phyloP scores from a whole-genome alignment of 2,888 invertebrate genomes.

The Athalia circularis region DNA sequence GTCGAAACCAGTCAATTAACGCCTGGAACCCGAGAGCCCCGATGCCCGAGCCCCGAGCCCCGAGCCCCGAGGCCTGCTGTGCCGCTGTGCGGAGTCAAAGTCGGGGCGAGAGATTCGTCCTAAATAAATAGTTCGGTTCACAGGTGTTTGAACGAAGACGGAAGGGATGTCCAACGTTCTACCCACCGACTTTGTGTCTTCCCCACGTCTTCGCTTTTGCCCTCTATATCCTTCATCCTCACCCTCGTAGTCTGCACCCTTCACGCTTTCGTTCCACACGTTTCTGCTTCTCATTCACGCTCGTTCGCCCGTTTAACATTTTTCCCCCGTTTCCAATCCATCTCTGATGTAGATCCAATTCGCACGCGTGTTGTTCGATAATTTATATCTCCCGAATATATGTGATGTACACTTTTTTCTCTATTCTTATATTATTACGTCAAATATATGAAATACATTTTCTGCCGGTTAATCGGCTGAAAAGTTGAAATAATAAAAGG shows the following conservation, averaged over 20 bases:
- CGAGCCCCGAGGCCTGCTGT: too few relatives aligned
- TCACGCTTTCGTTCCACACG: background rate
- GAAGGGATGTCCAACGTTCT: conserved; percentile 20
- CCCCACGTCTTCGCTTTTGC: conserved; percentile 20
- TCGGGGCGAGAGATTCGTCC: conserved; percentile 58
- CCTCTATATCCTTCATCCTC: background rate
- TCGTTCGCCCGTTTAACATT: background rate
- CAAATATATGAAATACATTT: background rate
- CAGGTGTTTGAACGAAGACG: conserved; percentile 67
- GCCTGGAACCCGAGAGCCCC: conserved; percentile 38
- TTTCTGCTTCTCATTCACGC: conserved; percentile 10
- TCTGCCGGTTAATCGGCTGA: background rate
- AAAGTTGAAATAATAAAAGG: background rate
- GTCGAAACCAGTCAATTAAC: conserved; percentile 70
- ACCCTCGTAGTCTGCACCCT: background rate
- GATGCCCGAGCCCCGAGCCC: too few relatives aligned
- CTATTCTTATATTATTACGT: too few relatives aligned
- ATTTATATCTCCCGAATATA: background rate
- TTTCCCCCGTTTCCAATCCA: background rate
- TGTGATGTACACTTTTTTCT: background rate
- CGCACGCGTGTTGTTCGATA: background rate
- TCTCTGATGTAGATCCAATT: background rate
- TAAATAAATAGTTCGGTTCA: conserved; percentile 65
- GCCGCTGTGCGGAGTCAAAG: too few relatives aligned
- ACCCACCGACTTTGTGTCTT: conserved; percentile 21